phyloP scores from a whole-genome alignment of 2,113 vertebrate genomes.

The Gasterosteus nipponicus region DNA sequence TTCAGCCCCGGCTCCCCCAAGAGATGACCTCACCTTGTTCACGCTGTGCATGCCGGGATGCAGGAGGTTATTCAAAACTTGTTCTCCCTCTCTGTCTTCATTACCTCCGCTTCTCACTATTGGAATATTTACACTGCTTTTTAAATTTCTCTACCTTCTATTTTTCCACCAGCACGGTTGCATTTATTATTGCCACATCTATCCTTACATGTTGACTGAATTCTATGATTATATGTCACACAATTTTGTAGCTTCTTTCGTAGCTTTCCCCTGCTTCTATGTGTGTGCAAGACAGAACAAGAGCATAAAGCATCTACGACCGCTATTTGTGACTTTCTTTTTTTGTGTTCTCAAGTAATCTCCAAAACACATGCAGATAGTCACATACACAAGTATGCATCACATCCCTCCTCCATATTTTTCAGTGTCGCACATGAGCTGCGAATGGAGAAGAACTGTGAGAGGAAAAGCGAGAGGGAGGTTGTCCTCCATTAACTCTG shows the following conservation, averaged over 20 bases:
- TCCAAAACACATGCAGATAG: not conserved
- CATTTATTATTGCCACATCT: constrained; percentile 10
- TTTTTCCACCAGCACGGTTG: constrained; percentile 1
- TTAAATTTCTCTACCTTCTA: constrained; percentile 1
- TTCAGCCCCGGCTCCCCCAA: constrained; percentile 51
- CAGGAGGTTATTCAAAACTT: constrained; percentile 57
- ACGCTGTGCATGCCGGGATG: constrained; percentile 31
- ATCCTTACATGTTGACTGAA: constrained; percentile 20
- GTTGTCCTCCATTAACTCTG: not conserved
- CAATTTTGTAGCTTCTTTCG: constrained; percentile 19
- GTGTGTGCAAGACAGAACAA: constrained; percentile 7
- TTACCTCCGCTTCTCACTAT: not conserved
- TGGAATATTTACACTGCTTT: constrained; percentile 2
- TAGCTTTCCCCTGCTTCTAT: constrained; percentile 2
- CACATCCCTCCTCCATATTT: not conserved
- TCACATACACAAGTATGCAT: not conserved
- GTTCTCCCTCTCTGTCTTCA: constrained; percentile 2
- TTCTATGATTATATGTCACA: constrained; percentile 21
- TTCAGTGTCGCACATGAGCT: constrained; percentile 2
- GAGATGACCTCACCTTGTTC: constrained; percentile 70
- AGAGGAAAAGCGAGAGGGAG: not conserved
- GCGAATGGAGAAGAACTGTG: not conserved
- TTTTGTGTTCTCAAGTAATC: constrained; percentile 24
- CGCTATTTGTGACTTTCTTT: constrained; percentile 6
- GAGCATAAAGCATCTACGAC: constrained; percentile 13